Percentiles rank a stretch among this genome's conserved stretches.
Evolutionary conservation across 1,140 invertebrate species (phyloP).

Genomic region (Apis cerana): DNA sequence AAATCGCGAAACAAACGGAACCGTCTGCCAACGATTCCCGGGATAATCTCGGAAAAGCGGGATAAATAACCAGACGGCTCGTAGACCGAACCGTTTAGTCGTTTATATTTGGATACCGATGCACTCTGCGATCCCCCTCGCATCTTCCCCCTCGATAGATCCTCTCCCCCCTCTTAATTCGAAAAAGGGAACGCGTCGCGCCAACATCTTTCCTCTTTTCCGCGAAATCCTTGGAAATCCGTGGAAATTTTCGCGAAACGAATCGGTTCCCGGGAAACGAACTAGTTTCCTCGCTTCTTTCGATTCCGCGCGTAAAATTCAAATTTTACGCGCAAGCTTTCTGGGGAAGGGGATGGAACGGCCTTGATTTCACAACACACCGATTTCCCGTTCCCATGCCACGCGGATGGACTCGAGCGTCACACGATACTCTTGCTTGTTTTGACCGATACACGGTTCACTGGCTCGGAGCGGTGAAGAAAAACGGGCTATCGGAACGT

Average conservation of each 20-base stretch:
- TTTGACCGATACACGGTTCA: slow-evolving; percentile 46
- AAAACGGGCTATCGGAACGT: slow-evolving; percentile 30
- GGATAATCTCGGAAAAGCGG: slow-evolving; percentile 64
- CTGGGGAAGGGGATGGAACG: too few relatives aligned
- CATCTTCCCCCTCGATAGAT: not conserved
- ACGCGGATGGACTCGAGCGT: slow-evolving; percentile 20
- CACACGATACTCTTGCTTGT: slow-evolving; percentile 48
- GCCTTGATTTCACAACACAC: not conserved
- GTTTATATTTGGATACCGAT: slow-evolving; percentile 66
- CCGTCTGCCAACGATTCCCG: slow-evolving; percentile 49
- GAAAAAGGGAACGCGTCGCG: too few relatives aligned
- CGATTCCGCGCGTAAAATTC: too few relatives aligned
- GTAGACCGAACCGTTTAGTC: slow-evolving; percentile 55
- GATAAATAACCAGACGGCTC: slow-evolving; percentile 63
- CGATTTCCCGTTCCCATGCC: slow-evolving; percentile 51
- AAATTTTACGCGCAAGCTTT: too few relatives aligned
- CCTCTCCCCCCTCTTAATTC: not conserved
- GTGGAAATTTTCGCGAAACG: too few relatives aligned
- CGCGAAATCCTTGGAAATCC: too few relatives aligned
- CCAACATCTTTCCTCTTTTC: too few relatives aligned
- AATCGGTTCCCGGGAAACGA: too few relatives aligned
- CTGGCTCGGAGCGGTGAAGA: not conserved
- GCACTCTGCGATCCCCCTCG: slow-evolving; percentile 28
- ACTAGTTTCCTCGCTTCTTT: too few relatives aligned
- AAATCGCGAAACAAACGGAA: slow-evolving; percentile 28